phyloP scores from a whole-genome alignment of 2,888 invertebrate species.

The Eupithecia subfuscata region DNA sequence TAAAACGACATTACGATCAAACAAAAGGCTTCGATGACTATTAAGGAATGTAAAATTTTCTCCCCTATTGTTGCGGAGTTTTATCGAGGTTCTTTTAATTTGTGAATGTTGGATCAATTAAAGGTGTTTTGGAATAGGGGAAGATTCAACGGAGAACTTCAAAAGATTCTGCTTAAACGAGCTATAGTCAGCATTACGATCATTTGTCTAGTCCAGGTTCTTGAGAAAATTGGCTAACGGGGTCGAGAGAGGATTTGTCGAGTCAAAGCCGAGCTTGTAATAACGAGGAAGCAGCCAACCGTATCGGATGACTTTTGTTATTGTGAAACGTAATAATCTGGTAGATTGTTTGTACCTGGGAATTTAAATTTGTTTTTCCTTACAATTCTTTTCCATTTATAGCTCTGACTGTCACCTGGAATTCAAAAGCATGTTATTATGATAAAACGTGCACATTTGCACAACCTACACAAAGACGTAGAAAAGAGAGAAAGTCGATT shows the following conservation, averaged over 20 bases:
- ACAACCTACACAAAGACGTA: not conserved
- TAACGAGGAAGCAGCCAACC: constrained; percentile 23
- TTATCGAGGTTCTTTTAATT: constrained; percentile 45
- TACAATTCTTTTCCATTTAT: not conserved
- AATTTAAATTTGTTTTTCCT: constrained; percentile 8
- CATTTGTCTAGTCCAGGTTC: constrained; percentile 3
- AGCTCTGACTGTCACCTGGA: not conserved
- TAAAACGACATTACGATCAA: constrained; percentile 70
- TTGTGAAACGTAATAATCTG: constrained; percentile 25
- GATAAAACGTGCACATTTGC: not conserved
- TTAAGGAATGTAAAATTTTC: constrained; percentile 62
- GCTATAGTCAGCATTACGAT: constrained; percentile 4
- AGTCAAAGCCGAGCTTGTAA: constrained; percentile 14
- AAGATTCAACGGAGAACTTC: not conserved
- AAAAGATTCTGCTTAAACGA: not conserved
- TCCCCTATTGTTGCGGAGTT: constrained; percentile 46
- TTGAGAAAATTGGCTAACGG: constrained; percentile 4
- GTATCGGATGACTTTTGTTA: constrained; percentile 29
- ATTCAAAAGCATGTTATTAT: not conserved
- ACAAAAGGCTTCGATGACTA: constrained; percentile 69
- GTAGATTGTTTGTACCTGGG: constrained; percentile 1
- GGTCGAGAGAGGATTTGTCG: constrained; percentile 12
- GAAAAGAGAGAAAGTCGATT: not conserved
- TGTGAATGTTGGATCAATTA: constrained; percentile 37
- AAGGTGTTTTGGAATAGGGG: constrained; percentile 11